Evolutionary conservation across 2,113 vertebrate species (phyloP), one percentile per base, ranked within the genome.

Genomic region (Orycteropus afer): DNA sequence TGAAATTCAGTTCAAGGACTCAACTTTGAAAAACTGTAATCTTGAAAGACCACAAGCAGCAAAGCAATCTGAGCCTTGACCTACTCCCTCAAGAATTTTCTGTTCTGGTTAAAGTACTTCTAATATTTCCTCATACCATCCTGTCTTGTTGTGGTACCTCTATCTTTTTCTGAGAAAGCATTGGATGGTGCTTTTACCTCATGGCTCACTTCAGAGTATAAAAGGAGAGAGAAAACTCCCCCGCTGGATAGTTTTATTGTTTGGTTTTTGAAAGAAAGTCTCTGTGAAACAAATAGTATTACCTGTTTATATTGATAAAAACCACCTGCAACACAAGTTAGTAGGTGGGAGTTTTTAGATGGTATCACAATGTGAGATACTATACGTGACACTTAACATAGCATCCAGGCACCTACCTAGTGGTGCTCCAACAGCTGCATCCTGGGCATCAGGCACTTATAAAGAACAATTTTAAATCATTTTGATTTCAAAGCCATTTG

Each of bases 231-330:
- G 94, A 95, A 98, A 90, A 91, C 84, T 89, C 80, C 93, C 97
- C 97, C 93, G 90, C 86, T 95, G 94, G 59, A 86, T 78, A 96
- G 90, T 92, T 98, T 97, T 97, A 87, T 95, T 95, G 57, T 91
- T 92, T 86, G 40, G 51, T 91, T 95, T 97, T 96, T 92, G 77
- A 97, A 94, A 91, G 93, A 80, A 96, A 96, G 92, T 79, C 87
- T 63, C 80, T 95, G 95, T 95, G 57, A 76, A 79, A 86, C 85
- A 90, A 97, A 96, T n/a, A 71, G 3, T 32, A 49, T 17, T 95
- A 95, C 95, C 92, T 94, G 78, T 88, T 95, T 96, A 59, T 94
- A 93, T 95, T 61, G 93, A 97, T 97, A 96, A 97, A 97, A 92
- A 74, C 73, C 53, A 27, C 76, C 96, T 89, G 14, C 57, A 94